Percentiles rank a stretch among this genome's conserved stretches.
Evolutionary conservation across 2,888 invertebrate genomes (phyloP).

Genomic region (Ormyrus pomaceus): DNA sequence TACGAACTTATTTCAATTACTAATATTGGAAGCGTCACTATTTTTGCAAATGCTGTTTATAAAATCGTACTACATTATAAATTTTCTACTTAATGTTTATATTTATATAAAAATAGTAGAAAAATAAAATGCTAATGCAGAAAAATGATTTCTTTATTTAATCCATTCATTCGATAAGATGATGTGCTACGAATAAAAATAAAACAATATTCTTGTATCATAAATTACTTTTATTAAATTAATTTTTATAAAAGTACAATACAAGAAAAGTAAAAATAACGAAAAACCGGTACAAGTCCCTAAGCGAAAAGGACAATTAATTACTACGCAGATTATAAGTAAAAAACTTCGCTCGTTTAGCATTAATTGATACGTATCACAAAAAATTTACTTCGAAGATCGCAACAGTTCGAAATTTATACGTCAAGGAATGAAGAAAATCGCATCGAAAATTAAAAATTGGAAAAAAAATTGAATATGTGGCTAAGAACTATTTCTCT

Average conservation of each 20-base stretch:
- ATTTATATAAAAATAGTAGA: too few species aligned
- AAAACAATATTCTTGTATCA: slow-evolving; percentile 18
- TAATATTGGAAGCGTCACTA: too few species aligned
- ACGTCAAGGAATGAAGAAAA: slow-evolving; percentile 25
- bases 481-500: slow-evolving; percentile 49
- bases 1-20: too few species aligned
- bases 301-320: slow-evolving; percentile 15
- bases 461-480: slow-evolving; percentile 21
- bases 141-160: too few species aligned
- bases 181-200: background rate
- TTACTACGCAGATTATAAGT: slow-evolving; percentile 14
- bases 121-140: too few species aligned
- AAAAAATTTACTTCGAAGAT: slow-evolving; percentile 33
- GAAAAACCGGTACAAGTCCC: slow-evolving; percentile 25
- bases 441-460: slow-evolving; percentile 28
- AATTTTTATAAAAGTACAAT: slow-evolving; percentile 46
- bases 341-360: slow-evolving; percentile 28
- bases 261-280: slow-evolving; percentile 33
- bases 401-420: slow-evolving; percentile 32
- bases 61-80: background rate
- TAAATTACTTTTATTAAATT: slow-evolving; percentile 54
- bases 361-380: slow-evolving; percentile 43
- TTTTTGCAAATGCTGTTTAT: too few species aligned
- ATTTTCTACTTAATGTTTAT: too few species aligned
- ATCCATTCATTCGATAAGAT: too few species aligned